Evolutionary conservation across 2,797 vertebrate genomes (phyloP), one percentile per base, ranked within the genome.

Genomic region (Tolypeutes matacus): DNA sequence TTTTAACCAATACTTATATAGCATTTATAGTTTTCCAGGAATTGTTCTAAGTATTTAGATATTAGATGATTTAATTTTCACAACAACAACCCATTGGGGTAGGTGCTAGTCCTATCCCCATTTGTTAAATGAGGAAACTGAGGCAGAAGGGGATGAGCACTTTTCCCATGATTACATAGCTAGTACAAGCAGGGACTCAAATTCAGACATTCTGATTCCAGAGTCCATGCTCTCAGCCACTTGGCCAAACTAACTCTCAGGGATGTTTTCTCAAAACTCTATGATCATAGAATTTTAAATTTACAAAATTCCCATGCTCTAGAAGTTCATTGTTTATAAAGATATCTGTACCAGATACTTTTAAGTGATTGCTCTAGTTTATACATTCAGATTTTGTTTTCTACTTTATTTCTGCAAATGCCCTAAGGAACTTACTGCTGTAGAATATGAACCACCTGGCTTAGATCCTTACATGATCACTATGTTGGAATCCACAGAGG

Each of bases 11-110:
- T 83, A 13, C n/a, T 49, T 58, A 15, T 4, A 2, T 49, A 85
- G 64, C 36, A 17, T 21, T 89, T 95, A 85, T 0, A 81, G 18
- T 69, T 94, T 91, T 88, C 49, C 25, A 86, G 49, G 60, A 89
- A 53, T 69, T 82, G 4, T 82, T 85, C 77, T 91, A 62, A 89
- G 39, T 95, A 39, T 8, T 92, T 91, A 49, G 60, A n/a, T 83
- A 70, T 36, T 84, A 62, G 49, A 29, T 89, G 8, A 65, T 34
- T 87, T 86, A 42, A 72, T 77, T 89, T 91, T 81, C n/a, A 23
- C 2, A 89, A 49, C 1, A 76, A 39, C 7, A 46, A 60, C 7
- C 25, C 64, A 23, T 46, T 90, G 62, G 67, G 60, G 42, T 46
- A 42, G 53, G 2, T 70, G 18, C 11, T 75, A 46, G 46, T 73